Evolutionary conservation across 2,888 invertebrate species (phyloP).

Genomic region (Encarsia formosa): DNA sequence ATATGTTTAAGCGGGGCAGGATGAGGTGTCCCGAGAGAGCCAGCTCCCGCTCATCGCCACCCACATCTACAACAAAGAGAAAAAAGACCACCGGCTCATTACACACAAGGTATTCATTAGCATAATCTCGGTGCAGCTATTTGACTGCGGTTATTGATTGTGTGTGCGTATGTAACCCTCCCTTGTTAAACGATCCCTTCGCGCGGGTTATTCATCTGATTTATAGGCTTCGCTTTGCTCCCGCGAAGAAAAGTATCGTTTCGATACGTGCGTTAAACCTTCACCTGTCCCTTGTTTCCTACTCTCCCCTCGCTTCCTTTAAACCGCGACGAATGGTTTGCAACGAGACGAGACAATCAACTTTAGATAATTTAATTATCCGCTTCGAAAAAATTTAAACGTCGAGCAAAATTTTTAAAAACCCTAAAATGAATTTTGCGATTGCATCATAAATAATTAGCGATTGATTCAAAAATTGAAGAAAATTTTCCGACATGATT

Average conservation of each 20-base stretch:
- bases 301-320: neutral
- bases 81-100: slow-evolving; percentile 49
- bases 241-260: slow-evolving; percentile 24
- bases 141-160: slow-evolving; percentile 19
- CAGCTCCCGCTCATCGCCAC: slow-evolving; percentile 53
- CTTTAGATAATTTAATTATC: slow-evolving; percentile 7
- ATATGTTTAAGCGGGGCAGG: slow-evolving; percentile 21
- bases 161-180: slow-evolving; percentile 26
- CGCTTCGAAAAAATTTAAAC: too few relatives aligned
- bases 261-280: slow-evolving; percentile 6
- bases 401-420: too few relatives aligned
- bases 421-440: too few relatives aligned
- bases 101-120: slow-evolving; percentile 37
- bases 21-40: slow-evolving; percentile 27
- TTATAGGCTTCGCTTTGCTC: slow-evolving; percentile 34
- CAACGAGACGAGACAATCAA: slow-evolving; percentile 23
- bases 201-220: slow-evolving; percentile 41
- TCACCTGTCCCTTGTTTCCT: neutral
- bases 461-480: too few relatives aligned
- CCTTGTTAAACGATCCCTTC: slow-evolving; percentile 31
- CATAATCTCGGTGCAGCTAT: neutral
- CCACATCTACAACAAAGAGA: slow-evolving; percentile 53
- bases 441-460: too few relatives aligned
- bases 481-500: too few relatives aligned
- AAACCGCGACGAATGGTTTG: slow-evolving; percentile 17